Base-by-base conservation (phyloP, 1,140 invertebrate species). In the Tetramorium simillimum region DNA sequence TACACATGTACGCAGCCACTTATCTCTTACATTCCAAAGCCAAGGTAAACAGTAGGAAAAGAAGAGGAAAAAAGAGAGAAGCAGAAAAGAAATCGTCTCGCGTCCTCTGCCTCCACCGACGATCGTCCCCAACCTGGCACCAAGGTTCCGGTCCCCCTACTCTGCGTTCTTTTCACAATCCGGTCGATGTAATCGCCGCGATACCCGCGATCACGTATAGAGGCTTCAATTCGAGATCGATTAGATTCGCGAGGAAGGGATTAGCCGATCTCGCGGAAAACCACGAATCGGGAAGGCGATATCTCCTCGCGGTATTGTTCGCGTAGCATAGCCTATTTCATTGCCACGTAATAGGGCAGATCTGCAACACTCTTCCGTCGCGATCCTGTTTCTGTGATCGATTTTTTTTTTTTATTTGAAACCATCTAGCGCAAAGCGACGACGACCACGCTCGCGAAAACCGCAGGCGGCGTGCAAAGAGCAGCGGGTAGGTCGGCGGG, bases 1-100 rank as follows among this genome's bases (percentile, higher is more conserved):
- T 21, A 58, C 49, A 33, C 65, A 40, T 46, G 28, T 58, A 33
- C 60, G n/a, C 63, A 76, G 53, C 69, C 72, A 85, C 86, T 90
- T 92, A 86, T 90, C 90, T 88, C 58, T 78, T 60, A 81, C 92
- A 92, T 92, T 92, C 91, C 58, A 86, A 80, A 90, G 89, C 90
- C 91, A 92, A 92, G 90, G 91, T 92, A 90, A 92, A 89, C 43
- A 40, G 53, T 56, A 62, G n/a, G 21, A 51, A 56, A 70, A 63
- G 43, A 70, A 46, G 16, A 24, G 33, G 14, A 67, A 58, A 67
- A 58, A 81, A 69, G 62, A 86, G 24, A 87, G 56, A 46, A 82
- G 63, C 56, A 85, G 70, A 85, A 88, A 82, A 63, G 86, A 53
- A 58, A 81, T 80, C 69, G 16, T 82, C 46, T 40, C 81, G 56